These are phyloP conservation scores for Pseudochirops corinnae DNA, from an alignment of 2,797 vertebrate genomes.

Conservation along the genomic window DNA sequence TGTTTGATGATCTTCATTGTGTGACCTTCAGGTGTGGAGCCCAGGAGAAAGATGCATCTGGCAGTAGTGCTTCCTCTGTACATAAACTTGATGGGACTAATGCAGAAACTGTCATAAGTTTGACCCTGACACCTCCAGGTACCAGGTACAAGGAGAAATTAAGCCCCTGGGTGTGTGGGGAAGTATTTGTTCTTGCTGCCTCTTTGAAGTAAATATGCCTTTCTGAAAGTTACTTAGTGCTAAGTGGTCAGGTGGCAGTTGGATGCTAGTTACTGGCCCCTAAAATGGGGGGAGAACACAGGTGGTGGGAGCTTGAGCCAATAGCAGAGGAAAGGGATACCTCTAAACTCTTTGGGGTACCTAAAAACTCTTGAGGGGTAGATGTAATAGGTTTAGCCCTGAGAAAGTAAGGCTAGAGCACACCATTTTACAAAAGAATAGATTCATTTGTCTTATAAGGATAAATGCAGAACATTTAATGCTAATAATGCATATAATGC, in stretches of 20 bases:
- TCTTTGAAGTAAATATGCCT: neutral
- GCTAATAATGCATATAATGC: neutral
- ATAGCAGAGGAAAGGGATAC: neutral
- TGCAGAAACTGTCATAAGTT: neutral
- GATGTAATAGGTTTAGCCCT: neutral
- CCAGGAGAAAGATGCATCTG: neutral
- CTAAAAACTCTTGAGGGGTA: neutral
- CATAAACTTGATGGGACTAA: neutral
- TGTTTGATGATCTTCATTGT: neutral
- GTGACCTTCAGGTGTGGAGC: neutral
- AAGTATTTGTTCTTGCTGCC: neutral
- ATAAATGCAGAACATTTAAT: neutral
- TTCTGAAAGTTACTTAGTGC: neutral
- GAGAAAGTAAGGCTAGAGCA: neutral
- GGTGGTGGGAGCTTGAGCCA: neutral
- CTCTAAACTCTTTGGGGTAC: neutral
- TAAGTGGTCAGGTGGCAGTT: neutral
- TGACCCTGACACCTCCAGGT: neutral
- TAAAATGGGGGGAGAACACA: neutral
- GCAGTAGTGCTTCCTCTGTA: neutral
- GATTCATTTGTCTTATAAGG: neutral
- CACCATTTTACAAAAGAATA: neutral
- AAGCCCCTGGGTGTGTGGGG: no score
- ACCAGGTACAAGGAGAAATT: neutral
- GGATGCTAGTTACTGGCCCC: neutral